phyloP scores from a whole-genome alignment of 2,113 vertebrate genomes.

The Phyllostomus hastatus region DNA sequence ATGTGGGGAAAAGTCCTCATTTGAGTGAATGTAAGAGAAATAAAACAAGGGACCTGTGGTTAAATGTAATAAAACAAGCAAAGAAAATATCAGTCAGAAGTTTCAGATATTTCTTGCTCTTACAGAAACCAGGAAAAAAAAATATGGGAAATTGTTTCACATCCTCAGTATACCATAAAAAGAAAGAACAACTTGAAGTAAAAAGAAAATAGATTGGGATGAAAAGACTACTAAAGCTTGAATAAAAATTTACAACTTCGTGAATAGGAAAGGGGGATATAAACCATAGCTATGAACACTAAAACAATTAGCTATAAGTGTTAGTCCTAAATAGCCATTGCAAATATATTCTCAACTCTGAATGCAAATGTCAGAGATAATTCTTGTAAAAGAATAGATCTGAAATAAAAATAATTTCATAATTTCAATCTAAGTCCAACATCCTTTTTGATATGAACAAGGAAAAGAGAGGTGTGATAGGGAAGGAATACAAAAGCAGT shows the following conservation, averaged over 20 bases:
- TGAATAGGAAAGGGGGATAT: background rate
- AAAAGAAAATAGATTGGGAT: background rate
- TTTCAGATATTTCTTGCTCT: background rate
- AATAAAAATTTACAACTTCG: conserved; percentile 7
- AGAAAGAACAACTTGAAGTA: background rate
- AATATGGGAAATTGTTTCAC: background rate
- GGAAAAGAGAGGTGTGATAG: fast-evolving
- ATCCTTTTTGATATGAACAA: background rate
- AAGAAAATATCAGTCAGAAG: background rate
- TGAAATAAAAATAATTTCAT: background rate
- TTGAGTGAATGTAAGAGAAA: background rate
- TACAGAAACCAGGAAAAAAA: background rate
- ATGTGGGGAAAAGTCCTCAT: background rate
- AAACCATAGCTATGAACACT: background rate
- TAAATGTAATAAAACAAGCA: background rate
- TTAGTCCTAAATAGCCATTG: background rate
- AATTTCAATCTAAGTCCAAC: background rate
- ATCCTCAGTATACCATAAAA: background rate
- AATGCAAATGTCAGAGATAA: background rate
- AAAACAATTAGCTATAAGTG: background rate
- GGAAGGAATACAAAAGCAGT: background rate
- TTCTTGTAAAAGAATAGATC: background rate
- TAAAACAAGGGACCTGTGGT: background rate
- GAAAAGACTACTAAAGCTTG: background rate
- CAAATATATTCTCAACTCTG: conserved; percentile 4